Conservation (phyloP, 2,797 vertebrate genomes). For the Loriculus beryllinus region DNA sequence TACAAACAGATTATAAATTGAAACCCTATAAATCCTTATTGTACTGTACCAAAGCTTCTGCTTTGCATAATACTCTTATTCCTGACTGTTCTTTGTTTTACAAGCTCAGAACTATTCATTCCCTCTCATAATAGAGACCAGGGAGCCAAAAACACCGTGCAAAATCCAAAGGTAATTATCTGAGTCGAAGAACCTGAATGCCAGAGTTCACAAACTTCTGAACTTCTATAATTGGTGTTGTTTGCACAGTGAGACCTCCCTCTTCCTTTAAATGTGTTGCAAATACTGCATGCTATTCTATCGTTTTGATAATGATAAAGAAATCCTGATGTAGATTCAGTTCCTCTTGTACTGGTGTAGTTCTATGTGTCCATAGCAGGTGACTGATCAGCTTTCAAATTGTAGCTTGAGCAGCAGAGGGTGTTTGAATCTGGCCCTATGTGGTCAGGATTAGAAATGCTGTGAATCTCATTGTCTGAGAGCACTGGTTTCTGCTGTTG, state of each 20-base stretch:
- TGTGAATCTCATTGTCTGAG: not conserved
- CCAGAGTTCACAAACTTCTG: slow-evolving; percentile 50
- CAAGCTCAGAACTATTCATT: slow-evolving; percentile 64
- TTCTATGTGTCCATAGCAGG: not conserved
- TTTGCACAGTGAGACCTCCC: not conserved
- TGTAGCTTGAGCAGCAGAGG: not conserved
- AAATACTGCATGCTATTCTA: not conserved
- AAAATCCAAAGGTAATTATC: slow-evolving; percentile 69
- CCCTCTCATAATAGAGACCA: slow-evolving; percentile 50
- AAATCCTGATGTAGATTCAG: not conserved
- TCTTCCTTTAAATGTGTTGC: not conserved
- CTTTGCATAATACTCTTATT: slow-evolving; percentile 75
- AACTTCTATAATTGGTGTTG: not conserved
- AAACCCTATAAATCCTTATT: slow-evolving; percentile 73
- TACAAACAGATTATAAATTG: slow-evolving; percentile 74
- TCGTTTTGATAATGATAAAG: not conserved
- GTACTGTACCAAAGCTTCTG: slow-evolving; percentile 67
- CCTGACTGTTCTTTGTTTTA: slow-evolving; percentile 68
- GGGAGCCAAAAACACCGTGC: slow-evolving; percentile 55
- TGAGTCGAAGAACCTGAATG: slow-evolving; percentile 53
- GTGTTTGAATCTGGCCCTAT: not conserved
- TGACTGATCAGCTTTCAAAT: not conserved
- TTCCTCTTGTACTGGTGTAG: not conserved
- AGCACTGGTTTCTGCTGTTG: not conserved
- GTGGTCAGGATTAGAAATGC: not conserved